A percentile compares a stretch with the other conserved stretches of the same genome.
phyloP scores from a whole-genome alignment of 2,888 invertebrate species.

The Operophtera brumata region DNA sequence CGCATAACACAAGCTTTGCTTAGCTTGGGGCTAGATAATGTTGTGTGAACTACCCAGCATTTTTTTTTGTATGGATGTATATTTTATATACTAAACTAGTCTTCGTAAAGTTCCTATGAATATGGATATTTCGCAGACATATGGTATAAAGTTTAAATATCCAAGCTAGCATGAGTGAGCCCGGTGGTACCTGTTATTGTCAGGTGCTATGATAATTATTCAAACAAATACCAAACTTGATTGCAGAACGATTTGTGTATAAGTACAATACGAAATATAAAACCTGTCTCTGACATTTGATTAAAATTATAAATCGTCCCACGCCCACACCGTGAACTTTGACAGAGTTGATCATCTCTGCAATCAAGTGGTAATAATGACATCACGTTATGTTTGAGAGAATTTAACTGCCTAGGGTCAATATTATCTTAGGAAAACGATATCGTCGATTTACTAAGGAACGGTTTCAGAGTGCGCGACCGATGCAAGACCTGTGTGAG shows the following conservation, averaged over 20 bases:
- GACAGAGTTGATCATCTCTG: slow-evolving; percentile 19
- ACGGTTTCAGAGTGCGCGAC: background rate
- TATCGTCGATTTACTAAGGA: background rate
- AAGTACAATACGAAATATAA: slow-evolving; percentile 1
- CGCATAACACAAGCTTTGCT: too few relatives aligned
- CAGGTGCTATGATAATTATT: slow-evolving; percentile 21
- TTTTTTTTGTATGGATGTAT: too few relatives aligned
- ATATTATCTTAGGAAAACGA: slow-evolving; percentile 11
- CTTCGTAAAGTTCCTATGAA: too few relatives aligned
- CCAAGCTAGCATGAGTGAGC: too few relatives aligned
- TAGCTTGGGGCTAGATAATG: too few relatives aligned
- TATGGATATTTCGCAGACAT: too few relatives aligned
- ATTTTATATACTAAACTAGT: too few relatives aligned
- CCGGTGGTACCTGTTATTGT: too few relatives aligned
- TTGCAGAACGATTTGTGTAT: background rate
- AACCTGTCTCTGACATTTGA: slow-evolving; percentile 22
- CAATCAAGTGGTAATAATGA: slow-evolving; percentile 16
- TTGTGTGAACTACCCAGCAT: too few relatives aligned
- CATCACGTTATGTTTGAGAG: slow-evolving; percentile 17
- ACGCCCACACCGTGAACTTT: slow-evolving; percentile 33
- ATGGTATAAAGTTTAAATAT: too few relatives aligned
- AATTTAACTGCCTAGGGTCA: slow-evolving; percentile 7
- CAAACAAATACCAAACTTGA: slow-evolving; percentile 5
- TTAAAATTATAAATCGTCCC: slow-evolving; percentile 18
- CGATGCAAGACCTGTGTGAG: background rate